A percentile compares a stretch with the other conserved stretches of the same genome.
Conservation (phyloP, 2,888 invertebrate genomes). For the Nomada hirtipes region DNA sequence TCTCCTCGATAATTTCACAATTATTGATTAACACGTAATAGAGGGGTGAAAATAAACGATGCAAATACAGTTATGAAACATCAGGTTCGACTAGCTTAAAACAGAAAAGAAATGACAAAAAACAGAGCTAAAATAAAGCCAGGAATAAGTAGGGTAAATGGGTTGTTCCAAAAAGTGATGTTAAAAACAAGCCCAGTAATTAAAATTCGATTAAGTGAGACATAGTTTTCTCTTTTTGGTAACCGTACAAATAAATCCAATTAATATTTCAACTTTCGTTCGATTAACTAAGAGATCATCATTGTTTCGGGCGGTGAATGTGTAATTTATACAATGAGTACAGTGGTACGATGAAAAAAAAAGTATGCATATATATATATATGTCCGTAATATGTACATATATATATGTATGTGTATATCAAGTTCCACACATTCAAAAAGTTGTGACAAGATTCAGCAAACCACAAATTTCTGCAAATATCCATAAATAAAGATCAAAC, state of each 20-base stretch:
- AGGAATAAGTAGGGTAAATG: constrained; percentile 71
- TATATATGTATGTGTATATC: constrained; percentile 75
- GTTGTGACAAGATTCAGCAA: constrained; percentile 84
- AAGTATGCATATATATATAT: constrained; percentile 66
- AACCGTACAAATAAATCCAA: constrained; percentile 70
- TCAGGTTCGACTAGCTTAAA: constrained; percentile 62
- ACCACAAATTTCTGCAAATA: constrained; percentile 84
- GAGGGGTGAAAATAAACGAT: too few species aligned
- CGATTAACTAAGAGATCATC: constrained; percentile 41
- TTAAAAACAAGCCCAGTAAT: constrained; percentile 79
- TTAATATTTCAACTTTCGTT: constrained; percentile 59
- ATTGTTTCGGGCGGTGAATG: constrained; percentile 80
- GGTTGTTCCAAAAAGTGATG: constrained; percentile 75
- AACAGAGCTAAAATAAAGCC: constrained; percentile 80
- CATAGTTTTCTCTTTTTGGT: constrained; percentile 45
- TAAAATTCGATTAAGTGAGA: constrained; percentile 72
- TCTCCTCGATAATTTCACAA: background rate
- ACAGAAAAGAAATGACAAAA: constrained; percentile 72
- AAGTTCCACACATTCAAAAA: constrained; percentile 83
- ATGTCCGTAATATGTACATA: constrained; percentile 67
- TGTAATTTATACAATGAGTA: constrained; percentile 84
- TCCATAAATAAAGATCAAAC: constrained; percentile 82
- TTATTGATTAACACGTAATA: background rate
- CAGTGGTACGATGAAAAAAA: constrained; percentile 78
- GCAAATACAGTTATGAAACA: constrained; percentile 37